Evolutionary conservation across 2,888 invertebrate species (phyloP), one percentile per base, ranked within the genome.

Genomic region (Fragum whitleyi): DNA sequence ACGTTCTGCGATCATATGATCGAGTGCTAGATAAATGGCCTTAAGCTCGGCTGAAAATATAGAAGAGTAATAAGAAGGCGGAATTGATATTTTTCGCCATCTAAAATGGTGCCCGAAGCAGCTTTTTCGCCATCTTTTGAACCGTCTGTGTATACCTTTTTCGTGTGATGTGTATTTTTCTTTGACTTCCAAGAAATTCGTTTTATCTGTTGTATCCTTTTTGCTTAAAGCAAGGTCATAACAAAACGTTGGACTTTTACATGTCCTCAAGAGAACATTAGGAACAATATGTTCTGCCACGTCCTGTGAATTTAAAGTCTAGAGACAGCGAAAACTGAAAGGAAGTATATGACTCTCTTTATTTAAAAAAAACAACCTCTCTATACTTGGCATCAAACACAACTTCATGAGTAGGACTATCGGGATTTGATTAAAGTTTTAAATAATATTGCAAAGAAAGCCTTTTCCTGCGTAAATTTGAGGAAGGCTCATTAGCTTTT

Each of bases 131-230:
- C 74, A 23, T 36, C 39, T 53, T 78, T 78, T 19, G 78, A 78
- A 55, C 78, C 78, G 69, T 78, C 78, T 11, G 78, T 78, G n/a
- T 69, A 78, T 19, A 78, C 51, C 3, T 23, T 11, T n/a, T 69
- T 29, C 11, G 57, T 68, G 42, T 26, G 23, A 1, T 7, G 16
- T 14, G 29, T 55, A 59, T 26, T 19, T 36, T 21, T 53, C 51
- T 36, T 53, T 53, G 0, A 77, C 7, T 68, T 72, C 67, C 19
- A 55, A 7, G 21, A 74, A 69, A 11, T 61, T 26, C 32, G 53
- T 23, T 7, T 62, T 23, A 61, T 65, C 59, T 53, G 74, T 39
- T 19, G 61, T 29, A 16, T 26, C 23, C 47, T 79, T 79, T 28
- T 79, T 79, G 5, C 28, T n/a, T n/a, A n/a, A n/a, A n/a, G 53